Base-by-base conservation (phyloP, 1,140 invertebrate genomes). In the Phymastichus coffea region DNA sequence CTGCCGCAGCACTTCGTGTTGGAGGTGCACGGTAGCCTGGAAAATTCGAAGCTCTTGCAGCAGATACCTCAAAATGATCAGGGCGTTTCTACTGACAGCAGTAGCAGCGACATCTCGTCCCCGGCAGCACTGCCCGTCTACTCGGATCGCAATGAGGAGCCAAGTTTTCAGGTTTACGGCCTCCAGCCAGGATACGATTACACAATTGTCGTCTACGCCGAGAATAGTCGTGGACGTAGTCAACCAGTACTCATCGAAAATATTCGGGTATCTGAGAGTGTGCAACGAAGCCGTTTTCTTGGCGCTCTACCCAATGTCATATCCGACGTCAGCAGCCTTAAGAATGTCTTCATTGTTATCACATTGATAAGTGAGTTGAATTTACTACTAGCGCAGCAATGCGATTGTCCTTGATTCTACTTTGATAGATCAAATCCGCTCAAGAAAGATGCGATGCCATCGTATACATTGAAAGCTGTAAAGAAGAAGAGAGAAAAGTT, bases 1-100 rank as follows among this genome's bases (percentile, higher is more conserved):
- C 82, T 93, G 17, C 83, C 87, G 15, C 92, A 94, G 76, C 86
- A 87, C 69, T 95, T 95, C 75, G 80, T 92, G 41, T 79, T 94
- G 44, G 91, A 94, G 79, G 88, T 92, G 37, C 84, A 87, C 61
- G 89, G 89, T 70, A 73, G 81, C 47, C 70, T 82, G n/a, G 80
- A 74, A 54, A 81, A 80, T 38, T 67, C 70, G 19, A 74, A 54
- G 3, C 41, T 64, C 68, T 55, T 75, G 57, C 75, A 72, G 58
- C 80, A 78, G 68, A 83, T 74, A 66, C 87, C 80, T 71, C 86
- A 82, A 76, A 88, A 79, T 69, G 82, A 84, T 66, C 81, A 83
- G 61, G 80, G 80, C n/a, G 68, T 71, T 28, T 33, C 28, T 7
- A 7, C 28, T 7, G 28, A 6, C 6, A 12, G 6, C 6, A 12